A percentile compares a stretch with the other conserved stretches of the same genome.
These are phyloP conservation scores for Megaustenia siamemsis DNA, from an alignment of 2,888 invertebrate species.

Conservation along the genomic window DNA sequence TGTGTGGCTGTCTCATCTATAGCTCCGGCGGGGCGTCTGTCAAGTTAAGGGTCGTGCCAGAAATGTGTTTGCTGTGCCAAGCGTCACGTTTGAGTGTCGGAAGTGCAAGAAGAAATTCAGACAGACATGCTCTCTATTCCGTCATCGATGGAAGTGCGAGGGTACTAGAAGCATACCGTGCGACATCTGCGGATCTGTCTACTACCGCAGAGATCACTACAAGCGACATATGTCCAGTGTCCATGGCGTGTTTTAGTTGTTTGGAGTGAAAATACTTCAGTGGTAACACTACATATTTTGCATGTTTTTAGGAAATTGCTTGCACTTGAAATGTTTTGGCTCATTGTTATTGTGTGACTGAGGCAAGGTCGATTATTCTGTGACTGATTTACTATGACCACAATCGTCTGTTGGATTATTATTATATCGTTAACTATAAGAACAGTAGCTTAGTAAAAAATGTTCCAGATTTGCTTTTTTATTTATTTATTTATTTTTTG, in stretches of 20 bases:
- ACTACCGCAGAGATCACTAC: conserved; percentile 43
- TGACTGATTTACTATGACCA: too few relatives aligned
- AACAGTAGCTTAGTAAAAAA: too few relatives aligned
- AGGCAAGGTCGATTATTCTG: too few relatives aligned
- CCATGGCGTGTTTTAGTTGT: background rate
- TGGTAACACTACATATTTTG: too few relatives aligned
- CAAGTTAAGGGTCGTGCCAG: background rate
- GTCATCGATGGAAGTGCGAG: conserved; percentile 55
- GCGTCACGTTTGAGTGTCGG: conserved; percentile 18
- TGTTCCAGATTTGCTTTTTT: too few relatives aligned
- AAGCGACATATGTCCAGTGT: conserved; percentile 11
- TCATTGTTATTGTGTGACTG: too few relatives aligned
- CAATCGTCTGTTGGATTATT: too few relatives aligned
- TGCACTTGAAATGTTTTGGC: too few relatives aligned
- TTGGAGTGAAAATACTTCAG: too few relatives aligned
- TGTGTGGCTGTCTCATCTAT: background rate
- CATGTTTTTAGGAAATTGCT: too few relatives aligned
- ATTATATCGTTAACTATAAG: too few relatives aligned
- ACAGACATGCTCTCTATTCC: conserved; percentile 34
- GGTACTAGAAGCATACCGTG: conserved; percentile 47
- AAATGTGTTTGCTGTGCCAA: background rate
- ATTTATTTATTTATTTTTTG: too few relatives aligned
- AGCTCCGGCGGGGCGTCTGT: background rate
- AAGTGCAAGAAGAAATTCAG: conserved; percentile 41
- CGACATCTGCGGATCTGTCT: conserved; percentile 40